Conservation (phyloP, 2,797 vertebrate species). For the Sphenopsis melanotis region DNA sequence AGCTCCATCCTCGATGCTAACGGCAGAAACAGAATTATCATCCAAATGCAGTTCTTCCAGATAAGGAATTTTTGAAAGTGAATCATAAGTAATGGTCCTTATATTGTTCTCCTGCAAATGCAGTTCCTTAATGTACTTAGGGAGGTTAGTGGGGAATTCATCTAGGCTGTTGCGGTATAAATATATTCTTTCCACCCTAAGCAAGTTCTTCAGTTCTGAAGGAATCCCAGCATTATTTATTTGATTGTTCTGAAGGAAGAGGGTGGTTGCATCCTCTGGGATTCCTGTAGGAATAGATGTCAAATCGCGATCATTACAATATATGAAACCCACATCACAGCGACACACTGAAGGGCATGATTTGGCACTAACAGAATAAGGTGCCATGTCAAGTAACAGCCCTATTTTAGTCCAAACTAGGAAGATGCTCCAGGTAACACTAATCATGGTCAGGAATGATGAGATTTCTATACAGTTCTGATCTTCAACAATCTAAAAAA, state of each 20-base stretch:
- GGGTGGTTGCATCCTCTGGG: constrained; percentile 94
- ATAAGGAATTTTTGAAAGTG: constrained; percentile 94
- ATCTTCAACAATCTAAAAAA: constrained; percentile 82
- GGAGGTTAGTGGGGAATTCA: constrained; percentile 98
- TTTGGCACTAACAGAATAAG: constrained; percentile 86
- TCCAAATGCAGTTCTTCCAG: constrained; percentile 98
- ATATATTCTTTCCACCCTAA: constrained; percentile 96
- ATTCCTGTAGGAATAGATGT: constrained; percentile 96
- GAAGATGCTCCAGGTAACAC: constrained; percentile 89
- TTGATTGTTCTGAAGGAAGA: constrained; percentile 99
- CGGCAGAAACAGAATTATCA: constrained; percentile 98
- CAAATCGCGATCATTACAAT: constrained; percentile 97
- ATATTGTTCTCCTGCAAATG: constrained; percentile 99
- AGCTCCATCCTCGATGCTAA: constrained; percentile 98
- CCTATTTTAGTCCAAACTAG: constrained; percentile 91
- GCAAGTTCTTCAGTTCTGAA: constrained; percentile 87
- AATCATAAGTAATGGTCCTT: constrained; percentile 93
- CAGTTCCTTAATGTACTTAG: constrained; percentile 93
- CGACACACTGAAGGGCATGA: constrained; percentile 94
- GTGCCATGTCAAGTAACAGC: constrained; percentile 90
- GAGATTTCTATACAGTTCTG: constrained; percentile 76
- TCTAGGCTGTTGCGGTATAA: constrained; percentile 98
- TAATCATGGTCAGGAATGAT: constrained; percentile 89
- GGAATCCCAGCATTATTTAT: constrained; percentile 98
- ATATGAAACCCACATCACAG: constrained; percentile 97